A percentile compares a stretch with the other conserved stretches of the same genome.
phyloP scores from a whole-genome alignment of 2,113 vertebrate genomes.

The Coryphaenoides rupestris region DNA sequence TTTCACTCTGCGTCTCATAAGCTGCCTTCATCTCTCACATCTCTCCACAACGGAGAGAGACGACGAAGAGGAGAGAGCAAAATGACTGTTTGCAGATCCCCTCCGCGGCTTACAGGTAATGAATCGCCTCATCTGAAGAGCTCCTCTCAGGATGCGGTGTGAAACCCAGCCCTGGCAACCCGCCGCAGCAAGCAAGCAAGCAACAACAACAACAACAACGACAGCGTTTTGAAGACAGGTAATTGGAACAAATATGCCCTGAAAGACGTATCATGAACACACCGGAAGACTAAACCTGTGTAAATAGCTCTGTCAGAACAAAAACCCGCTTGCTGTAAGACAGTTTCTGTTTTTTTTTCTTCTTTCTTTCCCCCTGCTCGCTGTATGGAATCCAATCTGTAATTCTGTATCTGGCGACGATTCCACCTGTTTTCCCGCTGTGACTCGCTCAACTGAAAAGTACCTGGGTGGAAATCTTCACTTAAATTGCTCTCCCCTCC shows the following conservation, averaged over 20 bases:
- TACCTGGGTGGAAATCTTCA: slow-evolving; percentile 44
- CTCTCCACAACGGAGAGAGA: slow-evolving; percentile 11
- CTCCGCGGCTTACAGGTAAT: slow-evolving; percentile 28
- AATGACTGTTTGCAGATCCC: slow-evolving; percentile 8
- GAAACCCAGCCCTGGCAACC: slow-evolving; percentile 54
- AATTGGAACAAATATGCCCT: slow-evolving; percentile 41
- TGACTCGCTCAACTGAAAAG: slow-evolving; percentile 37
- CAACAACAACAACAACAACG: slow-evolving; percentile 56
- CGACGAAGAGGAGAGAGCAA: slow-evolving; percentile 32
- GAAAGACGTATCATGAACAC: slow-evolving; percentile 12
- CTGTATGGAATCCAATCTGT: not conserved
- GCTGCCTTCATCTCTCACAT: not conserved
- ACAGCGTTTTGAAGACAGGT: slow-evolving; percentile 30
- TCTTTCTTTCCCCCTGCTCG: not conserved
- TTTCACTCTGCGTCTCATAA: no score
- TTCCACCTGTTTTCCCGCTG: not conserved
- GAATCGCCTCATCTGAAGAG: slow-evolving; percentile 38
- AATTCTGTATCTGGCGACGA: not conserved
- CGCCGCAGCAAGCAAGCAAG: no score
- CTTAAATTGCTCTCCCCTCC: slow-evolving; percentile 25
- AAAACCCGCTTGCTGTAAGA: not conserved
- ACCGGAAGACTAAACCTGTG: slow-evolving; percentile 24
- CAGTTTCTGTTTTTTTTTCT: not conserved
- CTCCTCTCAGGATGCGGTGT: slow-evolving; percentile 8
- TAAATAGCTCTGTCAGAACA: slow-evolving; percentile 29